These are phyloP conservation scores for Pan troglodytes DNA, from an alignment of 2,113 vertebrate species.

Conservation along the genomic window NHGRI_mPanTro3-v2.1_pri NC_072401.2:166103501-166104000, in stretches of 20 bases:
- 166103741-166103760: neutral
- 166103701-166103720: neutral
- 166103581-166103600: neutral
- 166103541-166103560: neutral
- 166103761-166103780: neutral
- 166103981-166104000: neutral
- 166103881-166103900: constrained; percentile 29
- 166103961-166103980: constrained; percentile 61
- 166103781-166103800: neutral
- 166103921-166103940: constrained; percentile 37
- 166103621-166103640: neutral
- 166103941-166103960: constrained; percentile 52
- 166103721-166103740: neutral
- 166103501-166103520: neutral
- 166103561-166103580: neutral
- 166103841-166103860: constrained; percentile 57
- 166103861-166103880: constrained; percentile 54
- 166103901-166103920: constrained; percentile 37
- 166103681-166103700: neutral
- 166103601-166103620: neutral
- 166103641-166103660: neutral
- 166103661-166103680: neutral
- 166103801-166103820: neutral
- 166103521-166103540: neutral
- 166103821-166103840: neutral